Evolutionary conservation across 2,113 vertebrate genomes (phyloP), one percentile per base, ranked within the genome.

Genomic region (Chloropsis cyanopogon): DNA sequence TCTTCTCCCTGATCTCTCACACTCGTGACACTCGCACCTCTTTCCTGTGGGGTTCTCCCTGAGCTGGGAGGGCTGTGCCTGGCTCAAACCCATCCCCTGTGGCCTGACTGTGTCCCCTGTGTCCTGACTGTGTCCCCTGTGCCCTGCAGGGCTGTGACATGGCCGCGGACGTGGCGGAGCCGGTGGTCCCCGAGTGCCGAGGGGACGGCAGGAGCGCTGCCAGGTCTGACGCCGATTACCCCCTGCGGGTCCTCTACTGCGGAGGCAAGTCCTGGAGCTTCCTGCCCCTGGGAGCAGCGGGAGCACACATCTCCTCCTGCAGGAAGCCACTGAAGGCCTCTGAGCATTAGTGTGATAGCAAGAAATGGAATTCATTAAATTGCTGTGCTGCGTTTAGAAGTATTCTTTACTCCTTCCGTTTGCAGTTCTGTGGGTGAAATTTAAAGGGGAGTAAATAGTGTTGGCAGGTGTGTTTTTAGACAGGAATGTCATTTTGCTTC

Each of bases 211-310:
- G 96, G 83, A 97, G 97, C 29, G 95, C 93, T 9, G 90, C 97
- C 92, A 93, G 95, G 82, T 76, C 96, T 10, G 98, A 98, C 50
- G 88, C 96, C 0, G 98, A 99, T 82, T 99, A 99, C 92, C 99
- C 99, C 8, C 97, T 99, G 49, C 98, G 99, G 91, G 99, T 99
- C 12, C 99, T 99, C 70, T 99, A 99, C 96, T 99, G 99, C 15
- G 99, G 99, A 99, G 99, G 99, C 98, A 98, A 95, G 98, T 97
- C 14, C 83, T 50, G 41, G 7, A 50, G 25, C 23, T 81, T 7
- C 25, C 31, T 61, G 8, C 5, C 50, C 33, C 33, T 33, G 54
- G 7, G 21, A 31, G 69, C 15, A 31, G 21, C 8, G 29, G 22
- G 20, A 52, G 41, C 47, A 78, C 47, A 23, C 9, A 14, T 19